phyloP scores from a whole-genome alignment of 2,888 invertebrate species.

The Eupithecia inturbata region DNA sequence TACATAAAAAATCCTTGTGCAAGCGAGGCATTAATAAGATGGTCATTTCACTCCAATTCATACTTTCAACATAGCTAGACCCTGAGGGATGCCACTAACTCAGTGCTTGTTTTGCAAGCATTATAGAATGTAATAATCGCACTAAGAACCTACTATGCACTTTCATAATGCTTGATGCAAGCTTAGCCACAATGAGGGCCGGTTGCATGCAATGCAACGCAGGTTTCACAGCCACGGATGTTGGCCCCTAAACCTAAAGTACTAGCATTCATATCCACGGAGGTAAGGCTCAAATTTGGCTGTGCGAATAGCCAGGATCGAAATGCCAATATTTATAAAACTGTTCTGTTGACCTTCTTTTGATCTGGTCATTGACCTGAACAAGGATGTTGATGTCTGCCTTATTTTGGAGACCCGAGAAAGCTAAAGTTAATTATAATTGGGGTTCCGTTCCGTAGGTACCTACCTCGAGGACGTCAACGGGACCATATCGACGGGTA shows the following conservation, averaged over 20 bases:
- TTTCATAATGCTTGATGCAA: slow-evolving; percentile 37
- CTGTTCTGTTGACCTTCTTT: slow-evolving; percentile 2
- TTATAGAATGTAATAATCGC: slow-evolving; percentile 4
- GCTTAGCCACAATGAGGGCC: slow-evolving; percentile 21
- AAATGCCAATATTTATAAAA: not conserved
- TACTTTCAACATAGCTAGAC: not conserved
- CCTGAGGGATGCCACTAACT: slow-evolving; percentile 1
- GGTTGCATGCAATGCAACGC: slow-evolving; percentile 28
- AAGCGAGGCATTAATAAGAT: too few species aligned
- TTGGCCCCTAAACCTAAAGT: not conserved
- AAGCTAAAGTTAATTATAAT: too few species aligned
- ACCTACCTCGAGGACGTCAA: not conserved
- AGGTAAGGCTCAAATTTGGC: not conserved
- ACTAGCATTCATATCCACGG: not conserved
- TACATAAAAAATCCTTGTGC: too few species aligned
- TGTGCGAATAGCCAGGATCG: not conserved
- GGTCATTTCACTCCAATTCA: not conserved
- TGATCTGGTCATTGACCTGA: not conserved
- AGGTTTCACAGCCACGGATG: slow-evolving; percentile 4
- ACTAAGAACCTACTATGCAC: slow-evolving; percentile 11
- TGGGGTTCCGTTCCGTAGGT: not conserved
- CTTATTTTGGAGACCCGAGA: not conserved
- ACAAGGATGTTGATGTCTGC: not conserved
- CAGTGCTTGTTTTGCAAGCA: not conserved
- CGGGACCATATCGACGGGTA: too few species aligned